These are phyloP conservation scores for Pomacea canaliculata DNA, from an alignment of 2,888 invertebrate species.

Conservation along the genomic window DNA sequence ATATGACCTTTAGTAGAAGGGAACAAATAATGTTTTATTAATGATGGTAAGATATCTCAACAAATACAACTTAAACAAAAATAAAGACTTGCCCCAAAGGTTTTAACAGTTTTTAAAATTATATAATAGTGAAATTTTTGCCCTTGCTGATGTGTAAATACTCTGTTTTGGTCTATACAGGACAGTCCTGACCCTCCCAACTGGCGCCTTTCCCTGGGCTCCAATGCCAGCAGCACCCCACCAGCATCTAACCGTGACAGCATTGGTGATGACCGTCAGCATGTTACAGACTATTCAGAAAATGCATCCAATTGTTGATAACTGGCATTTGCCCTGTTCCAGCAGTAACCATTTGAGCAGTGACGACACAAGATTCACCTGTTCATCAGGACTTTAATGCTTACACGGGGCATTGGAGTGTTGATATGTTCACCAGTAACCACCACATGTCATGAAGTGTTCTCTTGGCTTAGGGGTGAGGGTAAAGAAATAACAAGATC, in stretches of 20 bases:
- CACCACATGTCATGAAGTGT: not conserved
- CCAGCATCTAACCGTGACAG: conserved; percentile 69
- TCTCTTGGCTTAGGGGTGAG: not conserved
- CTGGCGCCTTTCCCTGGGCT: conserved; percentile 81
- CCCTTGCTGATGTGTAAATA: too few relatives aligned
- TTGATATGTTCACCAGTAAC: not conserved
- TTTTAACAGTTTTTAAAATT: too few relatives aligned
- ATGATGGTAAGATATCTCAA: too few relatives aligned
- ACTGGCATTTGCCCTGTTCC: not conserved
- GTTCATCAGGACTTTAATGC: too few relatives aligned
- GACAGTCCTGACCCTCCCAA: conserved; percentile 67
- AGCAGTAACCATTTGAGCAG: not conserved
- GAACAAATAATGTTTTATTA: too few relatives aligned
- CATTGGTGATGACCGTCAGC: conserved; percentile 39
- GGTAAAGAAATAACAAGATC: not conserved
- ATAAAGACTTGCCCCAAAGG: too few relatives aligned
- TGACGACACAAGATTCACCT: conserved; percentile 10
- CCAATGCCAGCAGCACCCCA: conserved; percentile 81
- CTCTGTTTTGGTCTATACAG: conserved; percentile 26
- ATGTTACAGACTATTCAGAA: conserved; percentile 34
- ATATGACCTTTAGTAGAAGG: too few relatives aligned
- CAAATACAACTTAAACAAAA: too few relatives aligned
- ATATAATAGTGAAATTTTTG: too few relatives aligned
- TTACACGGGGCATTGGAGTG: too few relatives aligned
- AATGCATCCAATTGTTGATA: conserved; percentile 23